Evolutionary conservation across 1,140 invertebrate species (phyloP), one percentile per base, ranked within the genome.

Genomic region (Drosophila tropicalis): DNA sequence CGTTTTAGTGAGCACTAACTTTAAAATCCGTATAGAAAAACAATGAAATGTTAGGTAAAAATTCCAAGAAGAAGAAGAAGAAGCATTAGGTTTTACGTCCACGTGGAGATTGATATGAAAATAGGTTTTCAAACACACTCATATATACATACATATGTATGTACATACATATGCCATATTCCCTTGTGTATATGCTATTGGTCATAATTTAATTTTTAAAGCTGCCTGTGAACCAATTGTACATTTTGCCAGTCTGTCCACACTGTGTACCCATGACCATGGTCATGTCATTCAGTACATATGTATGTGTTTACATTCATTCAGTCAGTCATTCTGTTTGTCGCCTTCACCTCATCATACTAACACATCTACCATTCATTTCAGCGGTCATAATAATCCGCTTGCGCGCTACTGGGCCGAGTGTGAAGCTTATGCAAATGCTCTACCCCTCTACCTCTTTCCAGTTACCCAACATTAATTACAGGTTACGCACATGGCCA

Each of bases 371-470:
- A 12, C 12, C 36, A 17, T 44, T 36, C 7, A 6, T 12, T 56
- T 25, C 51, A 63, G 29, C 44, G 61, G 32, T 15, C 36, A 40
- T 47, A 39, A 55, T 73, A 78, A 70, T 76, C 72, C 62, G 61
- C 40, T 64, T 51, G 44, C 44, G 44, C 9, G 44, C 17, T 22
- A 15, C 44, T 22, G 17, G 6, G 15, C 44, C 44, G 62, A 32
- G 57, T 70, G 66, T 25, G 9, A 34, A 44, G 68, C 64, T 81
- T 81, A 76, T 76, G 79, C 57, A 80, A 80, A 80, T 80, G 29
- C 19, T 25, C 34, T 34, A 15, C 36, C 25, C 15, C 22, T 25
- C 25, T 40, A 29, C 51, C n/a, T 9, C 3, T 55, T 19, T 9
- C 10, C 17, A 54, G 64, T 68, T 47, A 10, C 39, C 17, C 34